These are phyloP conservation scores for Nyctalus aviator DNA, from an alignment of 2,797 vertebrate species.

Conservation along the genomic window DNA sequence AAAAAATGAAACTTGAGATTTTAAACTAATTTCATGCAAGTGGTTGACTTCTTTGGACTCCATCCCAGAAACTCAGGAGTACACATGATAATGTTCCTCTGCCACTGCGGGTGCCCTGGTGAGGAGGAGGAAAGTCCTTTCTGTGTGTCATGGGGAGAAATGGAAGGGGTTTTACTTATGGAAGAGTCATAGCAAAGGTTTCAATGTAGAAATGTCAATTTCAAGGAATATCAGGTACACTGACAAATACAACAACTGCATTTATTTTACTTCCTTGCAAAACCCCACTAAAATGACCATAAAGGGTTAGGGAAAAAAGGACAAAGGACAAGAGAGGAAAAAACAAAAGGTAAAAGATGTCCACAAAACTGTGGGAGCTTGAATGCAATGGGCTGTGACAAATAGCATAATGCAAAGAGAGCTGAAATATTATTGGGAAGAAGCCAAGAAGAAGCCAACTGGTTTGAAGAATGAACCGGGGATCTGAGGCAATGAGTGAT, in stretches of 20 bases:
- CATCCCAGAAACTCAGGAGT: slow-evolving; percentile 59
- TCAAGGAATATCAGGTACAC: neutral
- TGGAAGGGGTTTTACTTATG: neutral
- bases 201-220: neutral
- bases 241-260: neutral
- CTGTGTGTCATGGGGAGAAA: neutral
- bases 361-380: neutral
- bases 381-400: neutral
- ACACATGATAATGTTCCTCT: slow-evolving; percentile 50
- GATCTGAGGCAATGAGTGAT: neutral
- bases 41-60: slow-evolving; percentile 71
- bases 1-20: slow-evolving; percentile 72
- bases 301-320: neutral
- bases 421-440: neutral
- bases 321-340: neutral
- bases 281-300: neutral
- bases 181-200: neutral
- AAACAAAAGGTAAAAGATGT: neutral
- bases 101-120: neutral
- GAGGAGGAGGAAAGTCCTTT: slow-evolving; percentile 54
- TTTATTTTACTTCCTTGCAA: slow-evolving; percentile 27
- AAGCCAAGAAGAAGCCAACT: neutral
- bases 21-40: slow-evolving; percentile 66
- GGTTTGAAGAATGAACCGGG: neutral
- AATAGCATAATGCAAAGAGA: neutral